A percentile compares a stretch with the other conserved stretches of the same genome.
phyloP scores from a whole-genome alignment of 2,888 invertebrate genomes.

The Heliconius aoede region DNA sequence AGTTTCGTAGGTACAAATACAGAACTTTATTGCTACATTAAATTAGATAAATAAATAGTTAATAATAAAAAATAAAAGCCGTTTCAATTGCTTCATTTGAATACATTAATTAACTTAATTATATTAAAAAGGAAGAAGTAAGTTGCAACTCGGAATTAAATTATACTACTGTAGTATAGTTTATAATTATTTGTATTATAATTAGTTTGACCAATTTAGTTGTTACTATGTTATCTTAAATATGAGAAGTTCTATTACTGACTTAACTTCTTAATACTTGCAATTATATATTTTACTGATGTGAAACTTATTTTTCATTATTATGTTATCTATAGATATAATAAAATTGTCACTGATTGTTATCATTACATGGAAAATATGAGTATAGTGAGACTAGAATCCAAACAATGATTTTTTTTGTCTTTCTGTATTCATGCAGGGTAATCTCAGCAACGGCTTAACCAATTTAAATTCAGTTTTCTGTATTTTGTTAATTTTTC shows the following conservation, averaged over 20 bases:
- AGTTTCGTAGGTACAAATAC: constrained; percentile 17
- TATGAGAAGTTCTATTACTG: neutral
- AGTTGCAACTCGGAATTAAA: neutral
- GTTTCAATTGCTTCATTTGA: neutral
- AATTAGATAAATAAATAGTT: neutral
- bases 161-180: neutral
- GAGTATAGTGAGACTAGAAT: too few species aligned
- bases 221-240: neutral
- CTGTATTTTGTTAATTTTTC: too few species aligned
- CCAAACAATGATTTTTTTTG: too few species aligned
- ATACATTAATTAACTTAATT: constrained; percentile 16
- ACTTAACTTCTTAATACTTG: too few species aligned
- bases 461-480: too few species aligned
- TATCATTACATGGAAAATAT: too few species aligned
- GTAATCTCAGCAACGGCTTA: too few species aligned
- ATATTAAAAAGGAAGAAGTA: constrained; percentile 8
- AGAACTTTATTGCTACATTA: constrained; percentile 2
- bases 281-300: too few species aligned
- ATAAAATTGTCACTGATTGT: too few species aligned
- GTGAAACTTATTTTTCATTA: too few species aligned
- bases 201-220: neutral
- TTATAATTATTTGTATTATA: neutral
- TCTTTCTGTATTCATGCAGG: too few species aligned
- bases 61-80: neutral
- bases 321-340: too few species aligned